Percentiles rank a stretch among this genome's conserved stretches.
Conservation (phyloP, 2,113 vertebrate species). For the Megalops atlanticus region DNA sequence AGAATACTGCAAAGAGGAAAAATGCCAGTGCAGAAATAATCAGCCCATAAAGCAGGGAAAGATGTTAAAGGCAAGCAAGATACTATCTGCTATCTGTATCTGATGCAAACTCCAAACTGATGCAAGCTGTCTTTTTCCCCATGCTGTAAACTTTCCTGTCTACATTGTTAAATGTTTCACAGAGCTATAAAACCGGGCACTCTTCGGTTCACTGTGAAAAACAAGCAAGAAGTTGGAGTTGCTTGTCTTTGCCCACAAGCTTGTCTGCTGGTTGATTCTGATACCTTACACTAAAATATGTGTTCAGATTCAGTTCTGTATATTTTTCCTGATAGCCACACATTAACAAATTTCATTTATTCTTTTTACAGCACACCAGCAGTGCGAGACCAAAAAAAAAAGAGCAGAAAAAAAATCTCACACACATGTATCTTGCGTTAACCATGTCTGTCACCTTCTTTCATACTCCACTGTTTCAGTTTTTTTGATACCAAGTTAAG, state of each 20-base stretch:
- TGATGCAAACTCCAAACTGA: neutral
- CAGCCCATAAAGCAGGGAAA: neutral
- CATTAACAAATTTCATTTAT: no score
- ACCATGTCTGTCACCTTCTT: no score
- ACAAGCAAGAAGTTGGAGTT: neutral
- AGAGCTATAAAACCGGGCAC: neutral
- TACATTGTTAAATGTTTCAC: neutral
- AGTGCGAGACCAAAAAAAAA: no score
- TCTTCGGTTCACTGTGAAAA: neutral
- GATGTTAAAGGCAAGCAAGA: neutral
- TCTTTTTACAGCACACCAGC: no score
- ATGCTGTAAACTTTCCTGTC: neutral
- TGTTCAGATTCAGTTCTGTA: no score
- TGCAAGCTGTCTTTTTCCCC: neutral
- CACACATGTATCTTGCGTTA: no score
- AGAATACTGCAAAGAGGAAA: constrained; percentile 38
- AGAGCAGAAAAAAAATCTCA: no score
- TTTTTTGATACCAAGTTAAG: no score
- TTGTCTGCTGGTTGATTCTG: neutral
- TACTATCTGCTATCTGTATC: neutral
- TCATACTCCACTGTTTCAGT: no score
- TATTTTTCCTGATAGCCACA: no score
- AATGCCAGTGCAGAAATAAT: no score
- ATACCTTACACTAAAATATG: no score
- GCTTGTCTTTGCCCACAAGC: neutral